A percentile compares a stretch with the other conserved stretches of the same genome.
phyloP scores from a whole-genome alignment of 2,113 vertebrate species.

The Regulus satrapa region DNA sequence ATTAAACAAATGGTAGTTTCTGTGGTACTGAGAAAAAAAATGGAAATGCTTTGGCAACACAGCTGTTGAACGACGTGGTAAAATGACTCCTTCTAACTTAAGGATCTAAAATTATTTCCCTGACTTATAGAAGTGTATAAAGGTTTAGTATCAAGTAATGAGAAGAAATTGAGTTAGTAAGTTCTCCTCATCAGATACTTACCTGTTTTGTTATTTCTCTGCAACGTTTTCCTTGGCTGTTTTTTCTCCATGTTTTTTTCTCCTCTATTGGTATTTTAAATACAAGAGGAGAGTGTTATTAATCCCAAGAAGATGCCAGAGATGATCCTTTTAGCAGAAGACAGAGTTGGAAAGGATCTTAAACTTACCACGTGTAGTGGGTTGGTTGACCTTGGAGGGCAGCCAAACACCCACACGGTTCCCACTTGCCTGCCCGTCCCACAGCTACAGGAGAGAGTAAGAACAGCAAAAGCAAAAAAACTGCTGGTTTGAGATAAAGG shows the following conservation, averaged over 20 bases:
- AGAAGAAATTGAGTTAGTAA: neutral
- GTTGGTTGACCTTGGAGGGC: neutral
- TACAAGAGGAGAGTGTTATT: neutral
- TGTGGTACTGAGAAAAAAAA: neutral
- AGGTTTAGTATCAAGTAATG: neutral
- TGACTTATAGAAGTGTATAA: neutral
- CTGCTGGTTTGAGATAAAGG: neutral
- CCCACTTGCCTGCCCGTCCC: neutral
- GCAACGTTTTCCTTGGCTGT: neutral
- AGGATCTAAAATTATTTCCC: neutral
- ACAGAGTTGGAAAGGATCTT: neutral
- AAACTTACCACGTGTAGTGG: neutral
- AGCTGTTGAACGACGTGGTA: neutral
- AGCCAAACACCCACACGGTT: neutral
- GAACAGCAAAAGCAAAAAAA: neutral
- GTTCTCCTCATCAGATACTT: neutral
- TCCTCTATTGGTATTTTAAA: neutral
- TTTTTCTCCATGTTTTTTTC: neutral
- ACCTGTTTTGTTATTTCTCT: neutral
- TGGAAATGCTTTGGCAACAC: neutral
- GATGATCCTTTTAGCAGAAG: neutral
- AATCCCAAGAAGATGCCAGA: neutral
- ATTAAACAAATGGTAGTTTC: conserved; percentile 1
- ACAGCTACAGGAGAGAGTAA: neutral
- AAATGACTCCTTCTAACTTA: neutral